Conservation (phyloP, 2,888 invertebrate genomes). For the Lepetodrilus schrolli region DNA sequence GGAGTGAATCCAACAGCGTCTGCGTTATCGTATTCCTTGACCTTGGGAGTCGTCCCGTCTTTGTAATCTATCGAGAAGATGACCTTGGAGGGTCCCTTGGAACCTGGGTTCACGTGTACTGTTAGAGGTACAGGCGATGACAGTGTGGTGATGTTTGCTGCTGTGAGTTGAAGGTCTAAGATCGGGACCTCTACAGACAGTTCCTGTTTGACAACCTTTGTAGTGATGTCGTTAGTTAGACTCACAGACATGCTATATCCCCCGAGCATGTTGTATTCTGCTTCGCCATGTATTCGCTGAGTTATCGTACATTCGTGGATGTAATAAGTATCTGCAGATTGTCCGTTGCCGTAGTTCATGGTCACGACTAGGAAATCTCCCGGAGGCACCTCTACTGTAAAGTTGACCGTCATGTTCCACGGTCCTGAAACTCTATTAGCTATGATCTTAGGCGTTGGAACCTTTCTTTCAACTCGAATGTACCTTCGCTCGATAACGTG, state of each 20-base stretch:
- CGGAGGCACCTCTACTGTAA: conserved; percentile 54
- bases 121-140: conserved; percentile 52
- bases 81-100: conserved; percentile 55
- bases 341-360: conserved; percentile 64
- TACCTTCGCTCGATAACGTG: background rate
- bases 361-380: conserved; percentile 61
- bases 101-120: conserved; percentile 61
- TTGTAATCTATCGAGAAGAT: conserved; percentile 52
- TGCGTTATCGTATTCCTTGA: conserved; percentile 32
- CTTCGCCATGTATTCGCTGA: conserved; percentile 46
- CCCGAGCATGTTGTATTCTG: conserved; percentile 57
- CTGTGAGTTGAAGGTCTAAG: conserved; percentile 42
- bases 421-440: conserved; percentile 46
- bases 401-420: conserved; percentile 56
- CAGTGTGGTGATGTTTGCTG: conserved; percentile 57
- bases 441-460: conserved; percentile 31
- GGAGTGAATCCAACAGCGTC: conserved; percentile 46
- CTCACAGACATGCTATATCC: conserved; percentile 56
- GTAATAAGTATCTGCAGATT: conserved; percentile 53
- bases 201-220: conserved; percentile 40
- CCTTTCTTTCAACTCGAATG: background rate
- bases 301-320: conserved; percentile 45
- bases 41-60: conserved; percentile 52
- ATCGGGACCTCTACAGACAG: conserved; percentile 71
- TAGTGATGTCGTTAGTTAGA: conserved; percentile 65